A percentile compares a stretch with the other conserved stretches of the same genome.
Evolutionary conservation across 1,140 invertebrate genomes (phyloP).

Genomic region (Bombus soroeensis): DNA sequence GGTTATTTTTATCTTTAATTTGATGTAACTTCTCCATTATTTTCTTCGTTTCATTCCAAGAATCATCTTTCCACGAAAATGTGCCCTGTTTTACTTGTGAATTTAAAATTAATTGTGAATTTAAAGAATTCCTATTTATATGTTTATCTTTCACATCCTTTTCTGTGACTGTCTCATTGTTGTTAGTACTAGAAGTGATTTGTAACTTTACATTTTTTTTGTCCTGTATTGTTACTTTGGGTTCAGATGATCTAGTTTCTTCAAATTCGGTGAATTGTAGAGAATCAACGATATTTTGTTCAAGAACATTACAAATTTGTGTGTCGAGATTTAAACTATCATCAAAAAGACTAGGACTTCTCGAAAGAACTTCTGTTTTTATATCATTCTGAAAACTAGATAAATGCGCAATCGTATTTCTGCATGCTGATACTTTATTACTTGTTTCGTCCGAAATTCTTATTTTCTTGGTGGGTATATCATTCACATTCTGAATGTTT

Average conservation of each 20-base stretch:
- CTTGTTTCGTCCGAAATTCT: slow-evolving; percentile 5
- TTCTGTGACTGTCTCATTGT: neutral
- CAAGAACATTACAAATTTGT: slow-evolving; percentile 76
- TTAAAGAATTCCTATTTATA: slow-evolving; percentile 2
- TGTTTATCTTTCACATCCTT: neutral
- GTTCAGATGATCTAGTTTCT: slow-evolving; percentile 45
- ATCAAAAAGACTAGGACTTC: slow-evolving; percentile 76
- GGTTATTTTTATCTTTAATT: slow-evolving; percentile 23
- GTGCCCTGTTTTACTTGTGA: slow-evolving; percentile 4
- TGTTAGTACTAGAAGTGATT: neutral
- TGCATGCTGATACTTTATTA: neutral
- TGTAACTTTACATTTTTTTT: neutral
- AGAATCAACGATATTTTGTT: slow-evolving; percentile 76
- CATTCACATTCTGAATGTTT: neutral
- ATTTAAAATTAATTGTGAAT: neutral
- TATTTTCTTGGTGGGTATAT: slow-evolving; percentile 20
- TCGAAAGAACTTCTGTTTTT: slow-evolving; percentile 36
- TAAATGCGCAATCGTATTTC: neutral
- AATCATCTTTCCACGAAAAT: slow-evolving; percentile 73
- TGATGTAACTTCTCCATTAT: slow-evolving; percentile 47
- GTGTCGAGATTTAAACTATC: slow-evolving; percentile 78
- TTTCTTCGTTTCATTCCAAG: slow-evolving; percentile 68
- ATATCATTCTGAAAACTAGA: slow-evolving; percentile 15
- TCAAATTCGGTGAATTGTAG: slow-evolving; percentile 67
- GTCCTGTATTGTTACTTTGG: neutral